Conservation (phyloP, 2,888 invertebrate genomes). For the Catocala sponsa region DNA sequence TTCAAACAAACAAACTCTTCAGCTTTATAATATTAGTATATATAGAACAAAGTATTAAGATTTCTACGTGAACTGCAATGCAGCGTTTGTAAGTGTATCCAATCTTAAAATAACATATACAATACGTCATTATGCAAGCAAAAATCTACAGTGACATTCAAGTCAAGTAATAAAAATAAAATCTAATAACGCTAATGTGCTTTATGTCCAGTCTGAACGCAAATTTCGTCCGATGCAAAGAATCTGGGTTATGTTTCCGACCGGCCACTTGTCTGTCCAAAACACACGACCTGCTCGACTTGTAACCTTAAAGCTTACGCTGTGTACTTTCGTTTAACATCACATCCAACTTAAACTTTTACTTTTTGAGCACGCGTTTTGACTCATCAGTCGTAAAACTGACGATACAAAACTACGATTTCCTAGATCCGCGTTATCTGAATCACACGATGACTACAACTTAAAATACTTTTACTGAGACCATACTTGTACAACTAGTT, state of each 20-base stretch:
- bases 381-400: constrained; percentile 59
- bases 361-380: constrained; percentile 65
- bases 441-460: constrained; percentile 45
- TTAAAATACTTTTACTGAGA: constrained; percentile 69
- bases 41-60: no score
- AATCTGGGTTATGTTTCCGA: constrained; percentile 60
- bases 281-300: constrained; percentile 48
- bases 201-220: constrained; percentile 58
- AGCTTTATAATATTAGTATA: no score
- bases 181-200: constrained; percentile 32
- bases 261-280: constrained; percentile 39
- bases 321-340: constrained; percentile 58
- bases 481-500: constrained; percentile 71
- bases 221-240: constrained; percentile 60
- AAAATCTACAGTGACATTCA: constrained; percentile 20
- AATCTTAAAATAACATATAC: no score
- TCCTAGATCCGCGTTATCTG: constrained; percentile 44
- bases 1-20: no score
- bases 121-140: constrained; percentile 28
- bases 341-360: constrained; percentile 64
- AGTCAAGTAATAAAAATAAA: constrained; percentile 25
- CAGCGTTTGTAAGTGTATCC: no score
- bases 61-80: no score
- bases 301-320: constrained; percentile 41
- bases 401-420: constrained; percentile 26